Base-by-base conservation (phyloP, 2,888 invertebrate species). In the Nephrotoma guestfalica region DNA sequence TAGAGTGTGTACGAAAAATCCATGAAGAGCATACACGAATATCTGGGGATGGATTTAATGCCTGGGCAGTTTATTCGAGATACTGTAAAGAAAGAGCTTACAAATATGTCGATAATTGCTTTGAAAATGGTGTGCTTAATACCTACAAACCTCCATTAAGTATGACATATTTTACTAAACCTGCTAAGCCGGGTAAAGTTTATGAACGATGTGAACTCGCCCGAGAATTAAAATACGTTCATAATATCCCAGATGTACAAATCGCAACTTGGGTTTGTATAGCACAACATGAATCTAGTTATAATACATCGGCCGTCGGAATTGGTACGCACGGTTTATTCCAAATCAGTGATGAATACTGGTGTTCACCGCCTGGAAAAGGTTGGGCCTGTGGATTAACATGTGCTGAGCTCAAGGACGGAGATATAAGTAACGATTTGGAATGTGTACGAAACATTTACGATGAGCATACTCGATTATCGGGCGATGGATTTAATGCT, bases 161-260 rank as follows among this genome's bases (percentile, higher is more conserved):
- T 47, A 9, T 4, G 2, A 9, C 47, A 47, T 13, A 47, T 30
- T 30, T 30, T 30, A 95, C 95, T 89, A 90, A 92, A 91, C 11
- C 15, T 4, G 7, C 71, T 18, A 15, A n/a, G 18, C 71, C 71
- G 18, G 71, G 2, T 18, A 71, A 93, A 91, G 90, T 95, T 87
- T 95, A 94, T 92, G 93, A 94, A 57, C 93, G 94, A 87, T 96
- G 96, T 90, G 95, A 95, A 89, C 92, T 96, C 87, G 96, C 95
- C 41, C 92, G 92, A 87, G 95, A 95, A 88, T 91, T 96, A 86
- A 90, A 91, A 87, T 90, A 91, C 87, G 91, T 91, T 86, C 93
- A 95, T 89, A 93, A 93, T 41, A 91, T 95, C 87, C 91, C 92
- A 6, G 91, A 90, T 87, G 92, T 93, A 85, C 91, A 93, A 89